These are phyloP conservation scores for Isichthys henryi DNA, from an alignment of 2,113 vertebrate genomes.

Conservation along the genomic window DNA sequence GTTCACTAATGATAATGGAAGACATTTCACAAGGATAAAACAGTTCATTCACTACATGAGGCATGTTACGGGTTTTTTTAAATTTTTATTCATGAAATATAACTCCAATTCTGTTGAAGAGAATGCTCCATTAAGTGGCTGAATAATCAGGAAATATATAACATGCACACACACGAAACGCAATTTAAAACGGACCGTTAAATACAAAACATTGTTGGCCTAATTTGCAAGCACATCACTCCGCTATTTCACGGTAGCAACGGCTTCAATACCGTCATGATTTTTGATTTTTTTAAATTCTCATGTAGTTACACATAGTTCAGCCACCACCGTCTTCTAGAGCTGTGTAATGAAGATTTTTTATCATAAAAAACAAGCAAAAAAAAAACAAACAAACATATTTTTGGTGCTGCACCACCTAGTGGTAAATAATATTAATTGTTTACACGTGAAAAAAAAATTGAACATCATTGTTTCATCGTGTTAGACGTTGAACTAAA, in stretches of 20 bases:
- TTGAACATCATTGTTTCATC: neutral
- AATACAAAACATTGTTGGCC: neutral
- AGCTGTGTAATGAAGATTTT: neutral
- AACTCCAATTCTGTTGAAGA: neutral
- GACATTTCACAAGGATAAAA: neutral
- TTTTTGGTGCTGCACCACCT: neutral
- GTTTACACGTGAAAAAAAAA: neutral
- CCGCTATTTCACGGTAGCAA: neutral
- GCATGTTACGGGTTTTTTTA: neutral
- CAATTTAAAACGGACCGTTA: neutral
- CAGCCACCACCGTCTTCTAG: neutral
- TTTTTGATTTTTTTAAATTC: neutral
- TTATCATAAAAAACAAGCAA: neutral
- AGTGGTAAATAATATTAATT: neutral
- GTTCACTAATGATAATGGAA: neutral
- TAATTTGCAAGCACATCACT: neutral
- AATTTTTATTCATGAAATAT: neutral
- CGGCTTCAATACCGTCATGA: neutral
- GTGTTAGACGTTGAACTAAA: neutral
- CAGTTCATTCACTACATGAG: neutral
- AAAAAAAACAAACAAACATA: neutral
- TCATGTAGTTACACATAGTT: neutral
- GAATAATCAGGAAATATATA: neutral
- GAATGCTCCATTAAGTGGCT: neutral
- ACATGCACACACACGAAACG: neutral